Evolutionary conservation across 2,113 vertebrate species (phyloP), one percentile per base, ranked within the genome.

Genomic region (Clarias gariepinus): DNA sequence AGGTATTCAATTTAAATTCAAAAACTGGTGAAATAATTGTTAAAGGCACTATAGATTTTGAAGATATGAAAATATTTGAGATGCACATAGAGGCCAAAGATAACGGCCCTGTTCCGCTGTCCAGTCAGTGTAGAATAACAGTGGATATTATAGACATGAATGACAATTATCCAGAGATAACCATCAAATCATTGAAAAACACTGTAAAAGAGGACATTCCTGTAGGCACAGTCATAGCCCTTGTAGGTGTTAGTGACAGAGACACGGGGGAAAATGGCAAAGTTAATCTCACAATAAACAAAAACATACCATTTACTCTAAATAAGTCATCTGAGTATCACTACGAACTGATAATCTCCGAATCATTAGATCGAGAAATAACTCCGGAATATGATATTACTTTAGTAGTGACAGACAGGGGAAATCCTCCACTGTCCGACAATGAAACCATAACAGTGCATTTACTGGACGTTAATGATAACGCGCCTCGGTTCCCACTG

Each of bases 21-120:
- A n/a, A 79, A 15, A 93, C 82, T 33, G 95, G 95, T 0, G 95
- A 96, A 90, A 88, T 96, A 11, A 92, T 84, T 88, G 93, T 93
- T 16, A 93, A 91, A 69, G 93, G 90, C 9, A 83, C 88, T 30
- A 78, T 95, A 30, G 93, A 95, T 90, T 95, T 92, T 47, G 94
- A 95, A 85, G 91, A 93, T 64, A 87, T 73, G 0, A 93, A 88
- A 61, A 89, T 87, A 6, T 95, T 94, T 85, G 92, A 95, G 58
- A 93, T 95, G 88, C 91, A 92, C 55, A 87, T 95, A 9, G 87
- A 89, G 66, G 94, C 93, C 0, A 90, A 87, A 52, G 94, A 95
- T 61, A 92, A 92, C 33, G 94, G 91, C 41, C 30, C 30, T 0
- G 80, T 88, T 78, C 58, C 84, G 15, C 81, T 91, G 0, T 89